Evolutionary conservation across 2,888 invertebrate species (phyloP).

Genomic region (Leptinotarsa peninsularis): DNA sequence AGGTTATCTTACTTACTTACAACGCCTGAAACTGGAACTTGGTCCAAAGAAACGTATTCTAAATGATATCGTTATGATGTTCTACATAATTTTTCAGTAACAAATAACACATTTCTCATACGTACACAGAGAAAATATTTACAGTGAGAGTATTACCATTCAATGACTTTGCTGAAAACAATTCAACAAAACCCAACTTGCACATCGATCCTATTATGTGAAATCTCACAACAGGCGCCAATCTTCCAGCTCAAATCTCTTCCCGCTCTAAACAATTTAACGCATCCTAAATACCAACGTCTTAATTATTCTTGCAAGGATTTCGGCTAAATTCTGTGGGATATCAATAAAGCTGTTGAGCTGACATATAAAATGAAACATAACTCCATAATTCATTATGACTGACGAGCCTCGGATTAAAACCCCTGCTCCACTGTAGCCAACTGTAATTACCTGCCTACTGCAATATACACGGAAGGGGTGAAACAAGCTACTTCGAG

Average conservation of each 20-base stretch:
- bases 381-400: conserved; percentile 31
- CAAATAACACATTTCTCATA: too few relatives aligned
- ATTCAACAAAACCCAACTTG: background rate
- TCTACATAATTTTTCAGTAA: too few relatives aligned
- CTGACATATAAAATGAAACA: conserved; percentile 30
- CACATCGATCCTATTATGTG: background rate
- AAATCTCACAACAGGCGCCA: background rate
- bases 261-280: conserved; percentile 14
- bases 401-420: conserved; percentile 30
- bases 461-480: conserved; percentile 13
- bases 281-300: conserved; percentile 1
- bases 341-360: conserved; percentile 32
- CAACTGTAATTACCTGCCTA: conserved; percentile 28
- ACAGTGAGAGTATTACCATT: too few relatives aligned
- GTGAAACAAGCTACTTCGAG: background rate
- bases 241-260: conserved; percentile 1
- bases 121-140: too few relatives aligned
- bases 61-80: too few relatives aligned
- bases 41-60: too few relatives aligned
- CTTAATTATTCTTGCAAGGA: conserved; percentile 17
- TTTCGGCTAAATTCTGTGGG: conserved; percentile 18
- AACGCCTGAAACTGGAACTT: too few relatives aligned
- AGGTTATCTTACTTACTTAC: too few relatives aligned
- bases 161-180: background rate
- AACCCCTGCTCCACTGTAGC: conserved; percentile 19